These are phyloP conservation scores for Danaus chrysippus DNA, from an alignment of 2,888 invertebrate genomes.

Conservation along the genomic window DNA sequence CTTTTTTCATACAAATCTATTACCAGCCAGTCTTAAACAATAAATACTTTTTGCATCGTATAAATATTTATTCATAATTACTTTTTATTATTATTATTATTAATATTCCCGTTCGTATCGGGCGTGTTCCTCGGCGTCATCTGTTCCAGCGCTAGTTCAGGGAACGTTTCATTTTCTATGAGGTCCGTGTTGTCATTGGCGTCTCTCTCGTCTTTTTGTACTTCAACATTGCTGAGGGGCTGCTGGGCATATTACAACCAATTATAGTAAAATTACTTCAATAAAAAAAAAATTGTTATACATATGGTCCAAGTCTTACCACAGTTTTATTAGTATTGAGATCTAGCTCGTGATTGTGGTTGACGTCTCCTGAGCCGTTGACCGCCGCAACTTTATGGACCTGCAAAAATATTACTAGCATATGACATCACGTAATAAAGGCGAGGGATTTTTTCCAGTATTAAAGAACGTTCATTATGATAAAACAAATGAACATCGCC, in stretches of 20 bases:
- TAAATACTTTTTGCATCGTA: too few relatives aligned
- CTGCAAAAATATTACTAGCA: conserved; percentile 24
- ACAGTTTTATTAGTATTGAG: conserved; percentile 42
- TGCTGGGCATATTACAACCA: too few relatives aligned
- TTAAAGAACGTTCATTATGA: too few relatives aligned
- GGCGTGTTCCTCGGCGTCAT: conserved; percentile 58
- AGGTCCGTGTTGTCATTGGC: conserved; percentile 51
- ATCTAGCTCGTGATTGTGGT: conserved; percentile 67
- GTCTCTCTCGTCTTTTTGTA: conserved; percentile 46
- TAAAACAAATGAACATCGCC: too few relatives aligned
- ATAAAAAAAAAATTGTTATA: too few relatives aligned
- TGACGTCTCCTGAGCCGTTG: conserved; percentile 69
- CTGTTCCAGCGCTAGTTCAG: conserved; percentile 60
- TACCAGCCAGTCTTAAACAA: too few relatives aligned
- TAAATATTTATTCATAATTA: neutral
- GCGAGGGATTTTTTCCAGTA: too few relatives aligned
- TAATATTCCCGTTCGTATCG: conserved; percentile 41
- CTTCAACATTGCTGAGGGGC: conserved; percentile 55
- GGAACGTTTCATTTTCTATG: conserved; percentile 69
- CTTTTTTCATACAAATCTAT: too few relatives aligned
- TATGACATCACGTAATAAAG: neutral
- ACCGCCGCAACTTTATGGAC: conserved; percentile 57
- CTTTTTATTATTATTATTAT: conserved; percentile 25
- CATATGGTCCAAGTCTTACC: conserved; percentile 34
- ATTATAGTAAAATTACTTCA: conserved; percentile 5